Evolutionary conservation across 2,113 vertebrate genomes (phyloP).

Genomic region (Rallus limicola): DNA sequence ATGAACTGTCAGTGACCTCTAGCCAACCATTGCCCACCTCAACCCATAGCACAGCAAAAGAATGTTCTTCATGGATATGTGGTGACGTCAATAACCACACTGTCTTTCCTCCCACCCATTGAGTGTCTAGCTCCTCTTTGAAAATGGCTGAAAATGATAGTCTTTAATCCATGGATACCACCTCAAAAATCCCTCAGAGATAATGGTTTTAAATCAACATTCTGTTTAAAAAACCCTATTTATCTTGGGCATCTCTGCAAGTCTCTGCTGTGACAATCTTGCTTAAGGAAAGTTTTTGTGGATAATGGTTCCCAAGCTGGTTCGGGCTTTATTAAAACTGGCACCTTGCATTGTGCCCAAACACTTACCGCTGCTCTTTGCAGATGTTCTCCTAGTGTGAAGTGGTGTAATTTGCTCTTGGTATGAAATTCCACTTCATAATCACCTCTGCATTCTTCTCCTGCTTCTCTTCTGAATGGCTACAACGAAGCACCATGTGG

Average conservation of each 20-base stretch:
- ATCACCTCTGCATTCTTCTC: constrained; percentile 29
- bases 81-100: neutral
- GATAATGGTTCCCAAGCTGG: neutral
- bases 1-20: neutral
- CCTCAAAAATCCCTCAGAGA: neutral
- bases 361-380: constrained; percentile 6
- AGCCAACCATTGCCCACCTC: neutral
- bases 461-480: constrained; percentile 6
- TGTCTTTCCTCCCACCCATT: neutral
- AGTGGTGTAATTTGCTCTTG: constrained; percentile 50
- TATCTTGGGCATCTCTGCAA: neutral
- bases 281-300: neutral
- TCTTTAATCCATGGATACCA: neutral
- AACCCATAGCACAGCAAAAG: neutral
- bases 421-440: constrained; percentile 38
- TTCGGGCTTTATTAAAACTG: constrained; percentile 1
- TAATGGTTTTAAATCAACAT: neutral
- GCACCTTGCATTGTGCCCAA: neutral
- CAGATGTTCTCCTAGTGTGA: constrained; percentile 27
- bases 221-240: neutral
- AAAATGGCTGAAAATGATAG: neutral
- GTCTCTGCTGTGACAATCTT: neutral
- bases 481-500: neutral
- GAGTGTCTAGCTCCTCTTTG: neutral
- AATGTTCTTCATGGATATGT: rapidly evolving